These are phyloP conservation scores for Sphyrna mokarran DNA, from an alignment of 2,113 vertebrate genomes.

Conservation along the genomic window DNA sequence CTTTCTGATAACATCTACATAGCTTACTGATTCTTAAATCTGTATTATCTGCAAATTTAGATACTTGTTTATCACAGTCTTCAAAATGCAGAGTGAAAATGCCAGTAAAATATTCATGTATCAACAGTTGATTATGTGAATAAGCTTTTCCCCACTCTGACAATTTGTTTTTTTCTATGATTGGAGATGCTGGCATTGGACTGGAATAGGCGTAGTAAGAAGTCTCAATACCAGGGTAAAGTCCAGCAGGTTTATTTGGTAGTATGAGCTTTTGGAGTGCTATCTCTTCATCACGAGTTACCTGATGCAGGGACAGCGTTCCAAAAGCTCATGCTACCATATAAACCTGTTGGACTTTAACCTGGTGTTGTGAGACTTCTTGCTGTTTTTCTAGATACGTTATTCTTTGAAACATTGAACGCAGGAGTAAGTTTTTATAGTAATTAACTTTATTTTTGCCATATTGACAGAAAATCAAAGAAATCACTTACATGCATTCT, in stretches of 20 bases:
- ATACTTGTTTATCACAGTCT: background rate
- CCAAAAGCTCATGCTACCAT: no score
- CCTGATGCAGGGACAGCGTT: no score
- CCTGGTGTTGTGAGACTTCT: no score
- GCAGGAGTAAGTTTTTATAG: background rate
- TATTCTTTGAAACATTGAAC: background rate
- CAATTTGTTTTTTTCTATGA: background rate
- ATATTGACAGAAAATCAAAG: conserved; percentile 89
- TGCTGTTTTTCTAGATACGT: background rate
- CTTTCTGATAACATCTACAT: background rate
- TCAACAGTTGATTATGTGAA: background rate
- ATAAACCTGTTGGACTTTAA: no score
- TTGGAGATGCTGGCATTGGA: no score
- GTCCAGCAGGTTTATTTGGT: no score
- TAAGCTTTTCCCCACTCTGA: background rate
- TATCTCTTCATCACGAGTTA: no score
- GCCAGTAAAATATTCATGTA: background rate
- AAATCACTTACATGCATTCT: conserved; percentile 97
- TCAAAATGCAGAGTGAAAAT: background rate
- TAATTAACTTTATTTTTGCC: background rate
- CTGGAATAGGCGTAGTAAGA: no score
- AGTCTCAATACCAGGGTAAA: no score
- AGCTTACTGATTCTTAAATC: background rate
- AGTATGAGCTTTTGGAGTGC: no score
- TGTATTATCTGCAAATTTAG: background rate